Base-by-base conservation (phyloP, 2,888 invertebrate genomes). In the Idaea biselata region DNA sequence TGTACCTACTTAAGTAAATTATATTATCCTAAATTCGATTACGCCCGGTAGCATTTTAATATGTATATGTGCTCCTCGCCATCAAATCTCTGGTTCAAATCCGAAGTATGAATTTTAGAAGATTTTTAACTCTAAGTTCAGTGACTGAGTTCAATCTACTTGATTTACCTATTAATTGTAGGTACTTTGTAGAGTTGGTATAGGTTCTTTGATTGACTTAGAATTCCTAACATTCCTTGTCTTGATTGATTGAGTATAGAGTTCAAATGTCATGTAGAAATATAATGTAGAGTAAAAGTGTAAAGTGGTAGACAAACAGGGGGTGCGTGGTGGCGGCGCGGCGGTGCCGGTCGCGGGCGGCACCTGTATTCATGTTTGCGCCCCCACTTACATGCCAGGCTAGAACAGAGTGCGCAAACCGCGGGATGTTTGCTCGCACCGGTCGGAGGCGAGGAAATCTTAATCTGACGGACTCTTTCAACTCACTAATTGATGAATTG, bases 361-460 rank as follows among this genome's bases (percentile, higher is more conserved):
- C 86, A 75, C 73, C 67, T 55, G 56, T 57, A 25, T 44, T 64
- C 60, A 60, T 91, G 89, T 91, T 89, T 91, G 87, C 86, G 79
- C 80, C 85, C 83, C 83, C 86, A 91, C 87, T 91, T 91, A 90
- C 81, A 80, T 72, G 76, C 76, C 78, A 77, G 78, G 88, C 82
- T 82, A 82, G 79, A 91, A 91, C 78, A 82, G 82, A 79, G 67
- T 84, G 80, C 80, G 88, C 87, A 88, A 83, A 90, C 89, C 73
- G 68, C 78, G 76, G 75, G 78, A 75, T 86, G 86, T 88, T 87
- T 87, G 80, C 77, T 72, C 73, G 76, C 80, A 81, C 79, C 82
- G 81, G 81, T 76, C 77, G 75, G 78, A 82, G 86, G 85, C 85
- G 89, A 86, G 87, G 87, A 88, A 88, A 84, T 87, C 86, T 86